Base-by-base conservation (phyloP, 2,113 vertebrate genomes). In the Salvelinus namaycush region DNA sequence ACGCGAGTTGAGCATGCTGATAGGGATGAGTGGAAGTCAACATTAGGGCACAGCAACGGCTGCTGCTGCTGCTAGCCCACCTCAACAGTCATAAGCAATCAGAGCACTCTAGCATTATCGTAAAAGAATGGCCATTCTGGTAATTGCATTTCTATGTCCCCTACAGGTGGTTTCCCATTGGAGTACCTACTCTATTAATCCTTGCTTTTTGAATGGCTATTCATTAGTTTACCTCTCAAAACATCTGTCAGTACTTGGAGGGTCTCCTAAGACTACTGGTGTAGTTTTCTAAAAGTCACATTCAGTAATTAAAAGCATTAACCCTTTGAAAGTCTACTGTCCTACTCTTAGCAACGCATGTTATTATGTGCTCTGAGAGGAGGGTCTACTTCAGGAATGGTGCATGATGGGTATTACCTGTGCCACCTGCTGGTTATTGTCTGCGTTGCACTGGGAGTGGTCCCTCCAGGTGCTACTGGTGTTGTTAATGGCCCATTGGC, bases 371-470 rank as follows among this genome's bases (percentile, higher is more conserved):
- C 49, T 44, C 48, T 54, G 74, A 54, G 44, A 13, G 18, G 44
- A 12, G 51, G n/a, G 54, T 48, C 7, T 57, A n/a, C n/a, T 54
- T 18, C 51, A 54, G 51, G 16, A 14, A 22, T 66, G 62, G 26
- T 29, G 77, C 31, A 3, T 68, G 54, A 3, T 26, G 16, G 27
- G 24, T 60, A 8, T 18, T 75, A 89, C 88, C 83, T 89, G 83
- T n/a, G 64, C 70, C 24, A 6, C 73, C 22, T 83, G 79, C 62
- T 75, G 57, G 29, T 65, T 77, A 44, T 79, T 81, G 22, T 84
- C 72, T 20, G 78, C 82, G 51, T 92, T 84, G 24, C 95, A 96
- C 79, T 95, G 94, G 1, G 92, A 91, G 24, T 94, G 92, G 79
- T 95, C 92, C 48, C 91, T 86, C 95, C 94, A 95, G 3, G 90